Conservation (phyloP, 1,140 invertebrate species). For the Bombus haemorrhoidalis region DNA sequence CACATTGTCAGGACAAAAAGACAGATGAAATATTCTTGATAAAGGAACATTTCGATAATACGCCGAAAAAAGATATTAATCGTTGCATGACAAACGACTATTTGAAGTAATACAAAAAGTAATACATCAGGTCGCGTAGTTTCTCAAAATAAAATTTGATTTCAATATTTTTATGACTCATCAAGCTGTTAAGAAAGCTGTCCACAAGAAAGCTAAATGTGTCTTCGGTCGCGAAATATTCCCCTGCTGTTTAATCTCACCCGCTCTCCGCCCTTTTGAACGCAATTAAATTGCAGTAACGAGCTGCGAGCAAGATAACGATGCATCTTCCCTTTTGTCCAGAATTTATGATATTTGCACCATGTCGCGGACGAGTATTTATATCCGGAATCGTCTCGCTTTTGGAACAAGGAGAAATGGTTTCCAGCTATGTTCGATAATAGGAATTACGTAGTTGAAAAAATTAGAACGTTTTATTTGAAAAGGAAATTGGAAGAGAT, state of each 20-base stretch:
- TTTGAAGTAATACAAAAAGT: too few species aligned
- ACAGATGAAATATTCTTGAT: not conserved
- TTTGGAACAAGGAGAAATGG: not conserved
- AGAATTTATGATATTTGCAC: conserved; percentile 17
- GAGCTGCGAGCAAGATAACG: conserved; percentile 20
- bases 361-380: not conserved
- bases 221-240: not conserved
- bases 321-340: conserved; percentile 1
- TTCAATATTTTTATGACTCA: not conserved
- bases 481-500: not conserved
- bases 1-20: not conserved
- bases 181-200: not conserved
- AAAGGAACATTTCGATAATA: too few species aligned
- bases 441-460: not conserved
- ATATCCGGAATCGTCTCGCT: not conserved
- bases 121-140: too few species aligned
- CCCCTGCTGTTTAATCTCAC: not conserved
- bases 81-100: not conserved
- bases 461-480: too few species aligned
- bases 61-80: not conserved
- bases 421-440: not conserved
- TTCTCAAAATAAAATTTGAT: too few species aligned
- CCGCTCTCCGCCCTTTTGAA: not conserved
- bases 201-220: not conserved
- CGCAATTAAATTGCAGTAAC: conserved; percentile 23